phyloP scores from a whole-genome alignment of 1,140 invertebrate genomes.

The Cydia strobilella region DNA sequence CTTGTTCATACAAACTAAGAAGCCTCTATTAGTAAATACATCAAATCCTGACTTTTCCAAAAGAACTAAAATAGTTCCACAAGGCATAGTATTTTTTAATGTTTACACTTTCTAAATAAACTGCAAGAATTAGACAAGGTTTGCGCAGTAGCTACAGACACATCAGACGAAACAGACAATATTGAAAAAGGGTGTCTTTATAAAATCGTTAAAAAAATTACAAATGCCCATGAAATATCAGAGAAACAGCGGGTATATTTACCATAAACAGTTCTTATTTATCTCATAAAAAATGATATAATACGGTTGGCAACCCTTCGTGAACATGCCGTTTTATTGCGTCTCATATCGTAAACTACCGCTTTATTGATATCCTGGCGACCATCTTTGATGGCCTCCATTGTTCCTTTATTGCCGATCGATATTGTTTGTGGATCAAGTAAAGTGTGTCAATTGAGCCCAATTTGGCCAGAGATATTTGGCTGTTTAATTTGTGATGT shows the following conservation, averaged over 20 bases:
- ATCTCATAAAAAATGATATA: background rate
- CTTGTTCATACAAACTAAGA: too few species aligned
- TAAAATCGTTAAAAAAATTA: too few species aligned
- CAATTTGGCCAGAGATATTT: background rate
- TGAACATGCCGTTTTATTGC: slow-evolving; percentile 2
- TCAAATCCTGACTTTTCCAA: too few species aligned
- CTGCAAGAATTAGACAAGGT: too few species aligned
- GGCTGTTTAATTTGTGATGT: too few species aligned
- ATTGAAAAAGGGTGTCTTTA: too few species aligned
- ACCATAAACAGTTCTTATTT: background rate
- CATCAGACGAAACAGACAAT: too few species aligned
- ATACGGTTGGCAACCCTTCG: slow-evolving; percentile 4
- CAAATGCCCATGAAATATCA: background rate
- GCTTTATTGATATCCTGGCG: slow-evolving; percentile 26
- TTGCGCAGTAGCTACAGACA: too few species aligned
- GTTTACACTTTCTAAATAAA: too few species aligned
- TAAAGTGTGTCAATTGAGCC: slow-evolving; percentile 20
- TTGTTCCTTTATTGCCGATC: slow-evolving; percentile 20
- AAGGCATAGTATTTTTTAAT: too few species aligned
- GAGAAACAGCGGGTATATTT: background rate
- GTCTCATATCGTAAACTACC: slow-evolving; percentile 23
- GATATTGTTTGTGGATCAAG: slow-evolving; percentile 15
- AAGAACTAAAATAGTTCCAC: too few species aligned
- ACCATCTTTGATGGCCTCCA: slow-evolving; percentile 28
- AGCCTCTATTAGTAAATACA: too few species aligned